phyloP scores from a whole-genome alignment of 1,140 invertebrate species.

The Meloidogyne exigua region DNA sequence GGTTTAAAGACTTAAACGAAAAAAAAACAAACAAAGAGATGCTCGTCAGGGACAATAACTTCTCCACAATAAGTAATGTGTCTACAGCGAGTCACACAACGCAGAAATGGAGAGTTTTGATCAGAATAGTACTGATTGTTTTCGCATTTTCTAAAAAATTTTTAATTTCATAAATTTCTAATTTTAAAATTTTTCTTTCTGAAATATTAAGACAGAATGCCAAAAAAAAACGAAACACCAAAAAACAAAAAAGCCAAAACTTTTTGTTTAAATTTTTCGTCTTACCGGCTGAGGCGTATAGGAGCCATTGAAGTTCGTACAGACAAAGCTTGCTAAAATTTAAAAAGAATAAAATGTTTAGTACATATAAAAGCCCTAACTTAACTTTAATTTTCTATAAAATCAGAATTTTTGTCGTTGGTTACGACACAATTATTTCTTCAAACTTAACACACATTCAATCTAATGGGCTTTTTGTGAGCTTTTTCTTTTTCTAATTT shows the following conservation, averaged over 20 bases:
- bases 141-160: conserved; percentile 33
- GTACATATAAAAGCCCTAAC: not conserved
- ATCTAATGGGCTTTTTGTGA: not conserved
- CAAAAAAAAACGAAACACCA: not conserved
- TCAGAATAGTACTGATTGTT: conserved; percentile 41
- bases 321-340: conserved; percentile 27
- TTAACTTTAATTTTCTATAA: not conserved
- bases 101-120: conserved; percentile 16
- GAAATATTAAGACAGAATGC: not conserved
- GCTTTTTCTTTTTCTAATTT: not conserved
- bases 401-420: not conserved
- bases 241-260: not conserved
- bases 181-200: not conserved
- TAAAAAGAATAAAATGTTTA: not conserved
- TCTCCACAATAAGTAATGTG: conserved; percentile 57
- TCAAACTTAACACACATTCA: not conserved
- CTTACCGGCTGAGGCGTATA: conserved; percentile 33
- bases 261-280: no score
- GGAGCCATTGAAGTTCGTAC: conserved; percentile 38
- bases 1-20: not conserved
- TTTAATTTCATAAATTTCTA: no score
- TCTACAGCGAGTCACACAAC: conserved; percentile 41
- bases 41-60: conserved; percentile 50
- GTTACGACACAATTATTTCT: not conserved
- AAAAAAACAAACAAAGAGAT: conserved; percentile 50